A percentile compares a stretch with the other conserved stretches of the same genome.
These are phyloP conservation scores for human (Homo sapiens) DNA, from an alignment of 2,113 vertebrate species.

Conservation along the genomic window GRCh38 chr2:80350001-80350500, in stretches of 20 bases:
- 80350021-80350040: constrained; percentile 37
- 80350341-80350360: neutral
- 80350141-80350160: neutral
- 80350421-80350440: neutral
- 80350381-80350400: neutral
- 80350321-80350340: neutral
- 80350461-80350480: neutral
- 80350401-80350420: neutral
- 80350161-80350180: constrained; percentile 14
- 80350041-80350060: neutral
- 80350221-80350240: neutral
- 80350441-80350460: neutral
- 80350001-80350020: constrained; percentile 2
- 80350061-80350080: neutral
- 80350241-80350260: neutral
- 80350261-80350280: neutral
- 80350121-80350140: neutral
- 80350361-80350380: constrained; percentile 11
- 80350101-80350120: neutral
- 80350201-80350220: constrained; percentile 1
- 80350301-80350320: neutral
- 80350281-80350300: neutral
- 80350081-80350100: constrained; percentile 17
- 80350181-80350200: neutral
- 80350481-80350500: neutral